phyloP scores from a whole-genome alignment of 1,140 invertebrate genomes.

The Macrostomum lignano region DNA sequence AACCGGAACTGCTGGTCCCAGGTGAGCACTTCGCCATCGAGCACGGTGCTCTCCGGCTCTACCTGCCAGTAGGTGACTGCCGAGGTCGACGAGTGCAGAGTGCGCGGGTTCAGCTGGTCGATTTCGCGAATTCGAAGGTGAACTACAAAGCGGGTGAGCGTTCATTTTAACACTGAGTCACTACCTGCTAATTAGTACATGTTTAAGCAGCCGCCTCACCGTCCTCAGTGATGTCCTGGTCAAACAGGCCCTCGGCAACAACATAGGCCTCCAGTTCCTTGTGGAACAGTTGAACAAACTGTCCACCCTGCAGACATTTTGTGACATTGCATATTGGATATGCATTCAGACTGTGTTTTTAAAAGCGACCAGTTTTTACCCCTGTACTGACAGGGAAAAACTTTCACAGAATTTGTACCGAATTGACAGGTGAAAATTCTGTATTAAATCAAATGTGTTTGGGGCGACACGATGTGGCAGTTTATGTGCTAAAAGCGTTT shows the following conservation, averaged over 20 bases:
- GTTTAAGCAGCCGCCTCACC: background rate
- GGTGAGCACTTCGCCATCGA: slow-evolving; percentile 7
- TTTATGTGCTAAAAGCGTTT: too few species aligned
- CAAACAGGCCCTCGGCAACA: slow-evolving; percentile 9
- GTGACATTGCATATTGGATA: too few species aligned
- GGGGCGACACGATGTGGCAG: background rate
- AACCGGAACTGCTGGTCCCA: slow-evolving; percentile 10
- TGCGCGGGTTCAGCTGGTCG: slow-evolving; percentile 8
- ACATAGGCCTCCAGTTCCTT: slow-evolving; percentile 9
- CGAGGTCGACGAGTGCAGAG: slow-evolving; percentile 8
- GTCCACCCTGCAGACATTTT: slow-evolving; percentile 7
- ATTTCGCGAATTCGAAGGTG: slow-evolving; percentile 9
- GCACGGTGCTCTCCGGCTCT: slow-evolving; percentile 7
- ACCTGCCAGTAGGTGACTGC: slow-evolving; percentile 10
- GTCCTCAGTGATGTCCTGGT: slow-evolving; percentile 7
- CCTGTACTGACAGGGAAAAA: slow-evolving; percentile 1
- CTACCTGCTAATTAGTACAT: background rate
- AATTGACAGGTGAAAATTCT: background rate
- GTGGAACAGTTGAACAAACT: slow-evolving; percentile 7
- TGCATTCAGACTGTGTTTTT: background rate
- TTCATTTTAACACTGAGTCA: too few species aligned
- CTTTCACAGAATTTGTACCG: slow-evolving; percentile 3
- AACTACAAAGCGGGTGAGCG: slow-evolving; percentile 8
- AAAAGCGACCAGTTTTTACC: slow-evolving; percentile 1
- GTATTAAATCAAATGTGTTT: too few species aligned